Base-by-base conservation (phyloP, 2,888 invertebrate species). In the Anticlea derivata region DNA sequence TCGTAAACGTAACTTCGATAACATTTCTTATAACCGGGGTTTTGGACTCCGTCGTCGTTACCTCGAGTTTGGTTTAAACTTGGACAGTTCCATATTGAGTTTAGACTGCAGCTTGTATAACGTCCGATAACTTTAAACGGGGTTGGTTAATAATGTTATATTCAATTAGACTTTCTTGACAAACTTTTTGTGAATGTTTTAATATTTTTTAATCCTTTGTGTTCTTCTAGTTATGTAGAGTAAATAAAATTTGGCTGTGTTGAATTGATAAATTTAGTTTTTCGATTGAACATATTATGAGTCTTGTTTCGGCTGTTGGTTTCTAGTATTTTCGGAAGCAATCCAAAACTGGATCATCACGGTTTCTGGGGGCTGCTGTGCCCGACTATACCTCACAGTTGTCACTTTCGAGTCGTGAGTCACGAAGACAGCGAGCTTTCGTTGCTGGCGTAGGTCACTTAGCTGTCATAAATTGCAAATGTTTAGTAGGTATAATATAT, bases 391-490 rank as follows among this genome's bases (percentile, higher is more conserved):
- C 80, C 58, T 62, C 71, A 48, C 23, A 73, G 75, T 78, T 83
- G 83, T 83, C 82, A 82, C 83, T 83, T 83, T 82, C 81, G 57
- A 80, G 74, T 79, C 76, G 82, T 81, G 83, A 80, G 65, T 83
- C 83, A 81, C 83, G 82, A 83, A 74, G 73, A 67, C 73, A 67
- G 63, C 61, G 68, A 67, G 78, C 78, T 79, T 76, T 78, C 78
- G 73, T 72, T 72, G 70, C 75, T 58, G 46, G 50, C 55, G 47
- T 55, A 58, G 60, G 58, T 63, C 63, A 63, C 43, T 57, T 53
- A 55, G 53, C 53, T 57, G 41, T 59, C 57, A 59, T 63, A 78
- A 78, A 76, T 77, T 65, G 68, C 54, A 57, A 63, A 69, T 75
- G 64, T 67, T 74, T 72, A 71, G 60, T 65, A 60, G 48, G 33